phyloP scores from a whole-genome alignment of 2,888 invertebrate genomes.

The Mythimna ferrago region DNA sequence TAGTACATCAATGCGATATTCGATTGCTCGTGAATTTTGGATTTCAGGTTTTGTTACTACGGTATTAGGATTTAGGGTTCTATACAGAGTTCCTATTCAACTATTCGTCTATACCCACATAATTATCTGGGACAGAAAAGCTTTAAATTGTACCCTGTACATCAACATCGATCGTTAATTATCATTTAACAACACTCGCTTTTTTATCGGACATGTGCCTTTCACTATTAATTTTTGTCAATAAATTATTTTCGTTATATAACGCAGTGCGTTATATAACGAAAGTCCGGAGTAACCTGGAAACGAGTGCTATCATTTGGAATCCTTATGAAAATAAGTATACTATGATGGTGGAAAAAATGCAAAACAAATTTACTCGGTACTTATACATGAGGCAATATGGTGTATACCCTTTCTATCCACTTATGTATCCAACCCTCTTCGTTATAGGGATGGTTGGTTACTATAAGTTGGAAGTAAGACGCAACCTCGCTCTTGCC shows the following conservation, averaged over 20 bases:
- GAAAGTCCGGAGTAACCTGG: too few relatives aligned
- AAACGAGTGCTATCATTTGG: too few relatives aligned
- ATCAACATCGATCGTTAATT: background rate
- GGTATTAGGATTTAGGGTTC: background rate
- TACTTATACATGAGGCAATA: too few relatives aligned
- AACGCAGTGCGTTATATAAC: too few relatives aligned
- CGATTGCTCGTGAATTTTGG: slow-evolving; percentile 24
- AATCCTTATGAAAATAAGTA: too few relatives aligned
- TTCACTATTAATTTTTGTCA: slow-evolving; percentile 26
- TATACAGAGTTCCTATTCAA: background rate
- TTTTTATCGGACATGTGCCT: slow-evolving; percentile 5
- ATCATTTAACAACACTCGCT: slow-evolving; percentile 2
- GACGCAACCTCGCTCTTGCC: too few relatives aligned
- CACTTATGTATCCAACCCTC: too few relatives aligned
- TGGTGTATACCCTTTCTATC: too few relatives aligned
- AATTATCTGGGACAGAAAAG: background rate
- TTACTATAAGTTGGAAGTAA: too few relatives aligned
- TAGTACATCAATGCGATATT: slow-evolving; percentile 53
- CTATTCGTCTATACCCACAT: background rate
- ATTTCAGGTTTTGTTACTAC: background rate
- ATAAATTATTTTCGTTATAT: slow-evolving; percentile 41
- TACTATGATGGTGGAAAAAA: too few relatives aligned
- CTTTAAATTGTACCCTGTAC: background rate
- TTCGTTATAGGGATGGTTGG: too few relatives aligned
- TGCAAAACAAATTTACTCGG: too few relatives aligned